These are phyloP conservation scores for Conomelus anceps DNA, from an alignment of 2,888 invertebrate species.

Conservation along the genomic window DNA sequence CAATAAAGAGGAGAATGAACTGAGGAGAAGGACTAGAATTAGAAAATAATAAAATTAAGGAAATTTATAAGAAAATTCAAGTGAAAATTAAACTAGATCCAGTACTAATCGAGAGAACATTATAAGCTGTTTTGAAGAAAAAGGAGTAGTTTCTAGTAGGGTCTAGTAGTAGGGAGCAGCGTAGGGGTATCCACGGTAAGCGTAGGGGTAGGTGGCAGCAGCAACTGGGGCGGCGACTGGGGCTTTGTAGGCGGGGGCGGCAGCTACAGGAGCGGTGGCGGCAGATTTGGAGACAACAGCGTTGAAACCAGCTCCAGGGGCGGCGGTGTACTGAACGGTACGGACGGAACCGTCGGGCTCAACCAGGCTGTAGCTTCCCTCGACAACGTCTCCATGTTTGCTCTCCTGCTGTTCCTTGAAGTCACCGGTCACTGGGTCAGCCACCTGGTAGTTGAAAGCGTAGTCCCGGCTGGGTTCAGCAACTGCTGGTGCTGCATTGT, in stretches of 20 bases:
- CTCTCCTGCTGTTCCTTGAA: constrained; percentile 7
- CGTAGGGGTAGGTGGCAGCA: background rate
- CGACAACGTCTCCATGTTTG: constrained; percentile 2
- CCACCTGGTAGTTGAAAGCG: constrained; percentile 14
- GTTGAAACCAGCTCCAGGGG: constrained; percentile 14
- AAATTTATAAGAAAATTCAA: too few species aligned
- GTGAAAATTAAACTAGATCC: too few species aligned
- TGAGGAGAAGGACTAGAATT: too few species aligned
- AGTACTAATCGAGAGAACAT: too few species aligned
- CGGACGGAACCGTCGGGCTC: constrained; percentile 10
- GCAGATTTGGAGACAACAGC: constrained; percentile 6
- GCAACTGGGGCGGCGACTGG: background rate
- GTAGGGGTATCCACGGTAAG: background rate
- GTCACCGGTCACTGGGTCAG: constrained; percentile 14
- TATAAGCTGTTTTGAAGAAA: too few species aligned
- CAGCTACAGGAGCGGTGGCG: background rate
- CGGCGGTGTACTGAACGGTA: constrained; percentile 4
- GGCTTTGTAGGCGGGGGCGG: background rate
- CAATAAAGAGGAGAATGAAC: too few species aligned
- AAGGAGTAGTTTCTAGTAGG: too few species aligned
- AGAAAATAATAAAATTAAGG: too few species aligned
- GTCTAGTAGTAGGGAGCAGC: background rate
- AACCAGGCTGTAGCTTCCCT: constrained; percentile 2
- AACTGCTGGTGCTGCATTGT: background rate
- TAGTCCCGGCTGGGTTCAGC: constrained; percentile 7